Evolutionary conservation across 2,797 vertebrate species (phyloP), one percentile per base, ranked within the genome.

Genomic region (Cottoperca gobio): DNA sequence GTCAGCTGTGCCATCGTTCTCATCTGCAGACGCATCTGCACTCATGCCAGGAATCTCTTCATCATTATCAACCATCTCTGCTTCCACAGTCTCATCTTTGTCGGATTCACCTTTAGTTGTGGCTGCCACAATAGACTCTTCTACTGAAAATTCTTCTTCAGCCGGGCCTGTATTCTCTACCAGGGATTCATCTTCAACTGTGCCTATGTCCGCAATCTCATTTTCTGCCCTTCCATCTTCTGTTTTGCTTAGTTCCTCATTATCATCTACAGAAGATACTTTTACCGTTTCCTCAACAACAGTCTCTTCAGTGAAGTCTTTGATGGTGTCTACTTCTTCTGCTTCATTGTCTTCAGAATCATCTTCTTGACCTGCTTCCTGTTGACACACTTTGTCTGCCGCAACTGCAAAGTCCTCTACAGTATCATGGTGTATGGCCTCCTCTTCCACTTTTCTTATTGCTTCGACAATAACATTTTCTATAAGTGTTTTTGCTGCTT

Each of bases 391-490:
- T 45, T 73, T 46, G 37, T 80, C 62, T 68, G 1, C 40, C 75
- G 28, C 54, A 45, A 26, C 49, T 66, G 14, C 31, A 52, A 23
- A 5, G 12, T 52, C 62, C 45, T 76, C 54, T 9, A 78, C 57
- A 50, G 26, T 16, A 1, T 31, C 26, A 0, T 3, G 11, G 1
- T 23, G 5, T 8, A 1, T 40, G 63, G 54, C 19, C 2, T 42
- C 24, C 0, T 13, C 37, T 40, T 78, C 58, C 14, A 91, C 70
- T 24, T 90, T 68, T 64, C 40, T 77, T 12, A 90, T 37, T 39
- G 88, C 83, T 4, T 75, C 73, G 35, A 49, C 21, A 71, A 93
- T 78, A 35, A 88, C 69, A 13, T 79, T 57, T 67, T 78, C 84
- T 8, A 91, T 84, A 35, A 92, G 60, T 3, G 16, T 63, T 61